phyloP scores from a whole-genome alignment of 2,888 invertebrate genomes.

The Neoaliturus tenellus region DNA sequence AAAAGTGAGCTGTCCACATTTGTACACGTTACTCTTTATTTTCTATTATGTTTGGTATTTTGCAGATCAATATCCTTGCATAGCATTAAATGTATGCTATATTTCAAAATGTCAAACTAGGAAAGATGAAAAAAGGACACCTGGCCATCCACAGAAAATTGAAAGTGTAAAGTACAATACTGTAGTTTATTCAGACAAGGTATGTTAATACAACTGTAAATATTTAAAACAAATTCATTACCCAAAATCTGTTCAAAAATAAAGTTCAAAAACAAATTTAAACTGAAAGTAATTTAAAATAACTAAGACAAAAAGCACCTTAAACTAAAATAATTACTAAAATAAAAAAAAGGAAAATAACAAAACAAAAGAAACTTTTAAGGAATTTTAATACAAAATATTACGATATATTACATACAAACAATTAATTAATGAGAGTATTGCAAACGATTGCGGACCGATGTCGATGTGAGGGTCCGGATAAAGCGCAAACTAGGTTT shows the following conservation, averaged over 20 bases:
- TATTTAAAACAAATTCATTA: no score
- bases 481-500: slow-evolving; percentile 45
- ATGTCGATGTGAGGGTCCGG: slow-evolving; percentile 8
- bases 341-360: slow-evolving; percentile 48
- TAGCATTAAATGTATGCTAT: no score
- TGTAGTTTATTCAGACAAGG: no score
- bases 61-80: no score
- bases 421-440: slow-evolving; percentile 44
- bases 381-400: slow-evolving; percentile 48
- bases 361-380: slow-evolving; percentile 20
- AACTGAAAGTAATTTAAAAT: background rate
- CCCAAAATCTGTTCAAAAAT: background rate
- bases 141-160: no score
- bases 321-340: slow-evolving; percentile 29
- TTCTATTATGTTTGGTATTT: no score
- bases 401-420: slow-evolving; percentile 43
- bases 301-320: background rate
- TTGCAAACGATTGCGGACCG: slow-evolving; percentile 48
- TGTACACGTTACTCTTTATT: no score
- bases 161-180: no score
- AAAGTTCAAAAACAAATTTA: background rate
- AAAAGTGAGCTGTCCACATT: no score
- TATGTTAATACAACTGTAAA: no score
- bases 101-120: no score
- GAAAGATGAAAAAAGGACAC: no score